phyloP scores from a whole-genome alignment of 2,113 vertebrate genomes.

The Aramus guarauna region DNA sequence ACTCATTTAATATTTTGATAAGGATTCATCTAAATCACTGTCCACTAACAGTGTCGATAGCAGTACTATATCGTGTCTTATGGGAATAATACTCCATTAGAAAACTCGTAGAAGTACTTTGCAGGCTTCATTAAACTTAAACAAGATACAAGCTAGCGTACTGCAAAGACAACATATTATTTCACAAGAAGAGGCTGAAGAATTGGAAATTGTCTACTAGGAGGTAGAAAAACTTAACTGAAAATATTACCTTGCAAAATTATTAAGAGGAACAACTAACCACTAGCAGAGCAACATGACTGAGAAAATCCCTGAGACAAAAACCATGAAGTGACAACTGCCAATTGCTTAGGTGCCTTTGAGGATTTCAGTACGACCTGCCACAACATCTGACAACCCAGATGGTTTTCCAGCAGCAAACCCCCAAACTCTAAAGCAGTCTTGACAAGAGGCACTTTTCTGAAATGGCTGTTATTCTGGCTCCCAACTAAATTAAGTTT shows the following conservation, averaged over 20 bases:
- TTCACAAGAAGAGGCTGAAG: neutral
- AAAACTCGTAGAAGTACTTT: neutral
- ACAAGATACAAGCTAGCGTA: neutral
- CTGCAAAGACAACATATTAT: neutral
- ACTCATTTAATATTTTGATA: neutral
- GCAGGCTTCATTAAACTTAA: neutral
- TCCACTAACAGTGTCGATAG: neutral
- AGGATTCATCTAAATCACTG: neutral
- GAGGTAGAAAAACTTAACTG: neutral
- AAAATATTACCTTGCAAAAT: neutral
- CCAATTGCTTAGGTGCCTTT: neutral
- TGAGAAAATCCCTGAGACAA: neutral
- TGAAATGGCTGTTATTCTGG: neutral
- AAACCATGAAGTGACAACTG: neutral
- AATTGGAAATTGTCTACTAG: neutral
- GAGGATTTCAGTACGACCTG: neutral
- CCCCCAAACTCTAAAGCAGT: neutral
- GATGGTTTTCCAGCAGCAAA: neutral
- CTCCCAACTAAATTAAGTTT: neutral
- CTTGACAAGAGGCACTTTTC: neutral
- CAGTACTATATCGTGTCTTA: neutral
- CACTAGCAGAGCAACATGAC: rapidly evolving
- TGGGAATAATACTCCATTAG: neutral
- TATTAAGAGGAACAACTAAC: neutral
- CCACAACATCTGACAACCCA: neutral